These are phyloP conservation scores for Himalopsyche kuldschensis DNA, from an alignment of 2,888 invertebrate species.

Conservation along the genomic window DNA sequence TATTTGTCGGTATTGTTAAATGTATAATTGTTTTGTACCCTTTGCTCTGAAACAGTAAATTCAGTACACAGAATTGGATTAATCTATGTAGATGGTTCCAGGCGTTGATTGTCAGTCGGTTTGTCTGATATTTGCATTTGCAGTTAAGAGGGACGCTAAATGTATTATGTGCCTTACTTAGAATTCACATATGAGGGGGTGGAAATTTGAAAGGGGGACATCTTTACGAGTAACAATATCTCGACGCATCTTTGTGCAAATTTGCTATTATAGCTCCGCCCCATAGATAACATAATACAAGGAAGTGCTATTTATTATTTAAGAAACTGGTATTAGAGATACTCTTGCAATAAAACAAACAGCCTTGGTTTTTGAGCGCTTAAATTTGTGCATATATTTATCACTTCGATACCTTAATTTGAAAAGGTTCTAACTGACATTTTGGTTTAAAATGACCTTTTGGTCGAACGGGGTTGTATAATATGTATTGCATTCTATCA, in stretches of 20 bases:
- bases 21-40: not conserved
- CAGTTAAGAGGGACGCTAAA: not conserved
- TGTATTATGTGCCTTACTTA: not conserved
- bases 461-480: too few relatives aligned
- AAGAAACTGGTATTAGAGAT: too few relatives aligned
- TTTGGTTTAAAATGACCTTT: too few relatives aligned
- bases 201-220: not conserved
- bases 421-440: too few relatives aligned
- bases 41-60: not conserved
- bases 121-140: slow-evolving; percentile 1
- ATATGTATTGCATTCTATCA: too few relatives aligned
- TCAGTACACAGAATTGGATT: not conserved
- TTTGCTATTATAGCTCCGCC: not conserved
- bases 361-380: too few relatives aligned
- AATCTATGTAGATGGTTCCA: not conserved
- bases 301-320: too few relatives aligned
- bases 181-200: not conserved
- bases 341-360: too few relatives aligned
- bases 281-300: too few relatives aligned
- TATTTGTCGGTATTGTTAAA: too few relatives aligned
- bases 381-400: too few relatives aligned
- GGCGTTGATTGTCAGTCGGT: not conserved
- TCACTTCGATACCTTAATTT: too few relatives aligned
- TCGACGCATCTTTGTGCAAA: not conserved
- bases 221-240: not conserved